Conservation (phyloP, 2,888 invertebrate species). For the Drosophila lacicola region DNA sequence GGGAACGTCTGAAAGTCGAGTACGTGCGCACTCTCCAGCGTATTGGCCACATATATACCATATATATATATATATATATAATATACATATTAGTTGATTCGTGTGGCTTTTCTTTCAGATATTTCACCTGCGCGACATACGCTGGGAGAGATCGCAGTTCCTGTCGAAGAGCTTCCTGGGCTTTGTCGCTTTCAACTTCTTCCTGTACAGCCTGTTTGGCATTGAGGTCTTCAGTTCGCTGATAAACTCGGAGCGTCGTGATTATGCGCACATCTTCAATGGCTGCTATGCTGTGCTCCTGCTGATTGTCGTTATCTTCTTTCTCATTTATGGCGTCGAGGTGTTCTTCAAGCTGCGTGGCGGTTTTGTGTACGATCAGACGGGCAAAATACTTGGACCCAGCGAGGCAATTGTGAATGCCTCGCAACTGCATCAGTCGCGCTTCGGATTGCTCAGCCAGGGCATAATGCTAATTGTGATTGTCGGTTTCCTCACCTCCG, state of each 20-base stretch:
- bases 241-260: slow-evolving; percentile 81
- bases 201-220: slow-evolving; percentile 93
- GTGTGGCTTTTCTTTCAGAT: slow-evolving; percentile 86
- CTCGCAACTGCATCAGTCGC: slow-evolving; percentile 95
- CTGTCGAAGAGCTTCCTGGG: slow-evolving; percentile 96
- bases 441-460: slow-evolving; percentile 94
- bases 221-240: slow-evolving; percentile 87
- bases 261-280: slow-evolving; percentile 94
- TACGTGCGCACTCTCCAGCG: slow-evolving; percentile 31
- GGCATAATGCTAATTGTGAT: slow-evolving; percentile 96
- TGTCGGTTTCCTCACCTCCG: slow-evolving; percentile 94
- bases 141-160: slow-evolving; percentile 95
- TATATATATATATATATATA: background rate
- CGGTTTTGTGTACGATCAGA: slow-evolving; percentile 91
- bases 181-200: slow-evolving; percentile 94
- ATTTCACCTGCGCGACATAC: slow-evolving; percentile 94
- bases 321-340: slow-evolving; percentile 97
- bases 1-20: slow-evolving; percentile 34
- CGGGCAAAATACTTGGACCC: slow-evolving; percentile 87
- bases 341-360: slow-evolving; percentile 97
- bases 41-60: background rate
- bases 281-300: slow-evolving; percentile 96
- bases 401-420: slow-evolving; percentile 88
- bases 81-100: slow-evolving; percentile 6
- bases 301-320: slow-evolving; percentile 95